A percentile compares a stretch with the other conserved stretches of the same genome.
Evolutionary conservation across 2,888 invertebrate species (phyloP).

Genomic region (Coelopa pilipes): DNA sequence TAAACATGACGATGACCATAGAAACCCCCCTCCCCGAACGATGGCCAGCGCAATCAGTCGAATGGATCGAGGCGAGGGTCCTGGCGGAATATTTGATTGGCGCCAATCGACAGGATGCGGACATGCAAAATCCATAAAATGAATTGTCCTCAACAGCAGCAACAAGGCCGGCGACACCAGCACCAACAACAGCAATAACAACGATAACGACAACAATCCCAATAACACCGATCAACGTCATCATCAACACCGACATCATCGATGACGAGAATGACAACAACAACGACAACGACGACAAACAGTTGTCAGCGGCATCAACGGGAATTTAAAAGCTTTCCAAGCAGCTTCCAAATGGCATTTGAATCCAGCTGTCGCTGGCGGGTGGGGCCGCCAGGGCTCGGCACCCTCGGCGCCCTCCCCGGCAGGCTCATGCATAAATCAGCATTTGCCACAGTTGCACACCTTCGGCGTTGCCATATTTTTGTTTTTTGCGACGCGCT

Average conservation of each 20-base stretch:
- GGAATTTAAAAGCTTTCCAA: not conserved
- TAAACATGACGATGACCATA: too few relatives aligned
- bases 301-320: not conserved
- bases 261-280: not conserved
- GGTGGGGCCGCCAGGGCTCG: not conserved
- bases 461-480: slow-evolving; percentile 1
- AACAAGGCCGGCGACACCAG: not conserved
- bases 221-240: not conserved
- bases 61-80: slow-evolving; percentile 13
- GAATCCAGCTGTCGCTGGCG: slow-evolving; percentile 8
- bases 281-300: not conserved
- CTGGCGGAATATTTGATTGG: slow-evolving; percentile 20
- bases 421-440: slow-evolving; percentile 10
- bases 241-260: not conserved
- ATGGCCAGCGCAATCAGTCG: slow-evolving; percentile 10
- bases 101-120: slow-evolving; percentile 8
- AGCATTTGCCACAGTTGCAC: slow-evolving; percentile 18
- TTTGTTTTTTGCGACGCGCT: not conserved
- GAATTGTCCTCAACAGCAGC: slow-evolving; percentile 21
- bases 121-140: slow-evolving; percentile 30
- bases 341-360: slow-evolving; percentile 17
- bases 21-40: too few relatives aligned
- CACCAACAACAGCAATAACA: not conserved
- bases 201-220: not conserved
- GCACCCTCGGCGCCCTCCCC: not conserved